Conservation (phyloP, 2,113 vertebrate genomes). For the Rhizomys pruinosus region DNA sequence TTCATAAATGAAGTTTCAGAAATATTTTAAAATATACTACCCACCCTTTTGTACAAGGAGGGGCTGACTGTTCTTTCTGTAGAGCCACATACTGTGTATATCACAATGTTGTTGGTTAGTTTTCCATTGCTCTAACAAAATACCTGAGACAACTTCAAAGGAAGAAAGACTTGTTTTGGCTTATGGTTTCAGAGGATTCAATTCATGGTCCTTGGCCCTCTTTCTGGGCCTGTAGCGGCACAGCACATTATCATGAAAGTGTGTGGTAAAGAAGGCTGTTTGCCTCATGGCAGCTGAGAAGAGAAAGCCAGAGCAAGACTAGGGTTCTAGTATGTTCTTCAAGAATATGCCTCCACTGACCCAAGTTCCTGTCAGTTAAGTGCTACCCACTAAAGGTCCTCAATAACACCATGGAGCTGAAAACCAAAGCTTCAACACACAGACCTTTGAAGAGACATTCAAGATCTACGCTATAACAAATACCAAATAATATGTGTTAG, state of each 20-base stretch:
- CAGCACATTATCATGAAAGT: neutral
- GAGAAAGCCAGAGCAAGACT: neutral
- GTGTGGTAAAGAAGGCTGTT: neutral
- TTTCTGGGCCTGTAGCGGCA: neutral
- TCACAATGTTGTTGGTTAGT: neutral
- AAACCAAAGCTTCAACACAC: neutral
- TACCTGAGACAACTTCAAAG: neutral
- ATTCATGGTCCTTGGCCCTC: no score
- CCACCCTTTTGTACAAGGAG: neutral
- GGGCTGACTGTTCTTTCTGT: neutral
- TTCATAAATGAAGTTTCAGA: neutral
- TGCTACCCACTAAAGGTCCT: no score
- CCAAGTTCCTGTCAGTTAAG: no score
- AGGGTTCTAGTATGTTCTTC: neutral
- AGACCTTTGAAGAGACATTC: neutral
- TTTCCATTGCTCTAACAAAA: neutral
- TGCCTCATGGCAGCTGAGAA: neutral
- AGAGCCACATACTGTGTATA: neutral
- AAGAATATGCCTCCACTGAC: neutral
- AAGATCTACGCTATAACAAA: neutral
- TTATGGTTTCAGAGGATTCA: neutral
- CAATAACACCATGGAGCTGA: no score
- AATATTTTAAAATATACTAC: neutral
- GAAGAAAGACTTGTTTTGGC: neutral
- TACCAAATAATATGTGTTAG: neutral